Evolutionary conservation across 2,888 invertebrate genomes (phyloP).

Genomic region (Epistrophe eligans): DNA sequence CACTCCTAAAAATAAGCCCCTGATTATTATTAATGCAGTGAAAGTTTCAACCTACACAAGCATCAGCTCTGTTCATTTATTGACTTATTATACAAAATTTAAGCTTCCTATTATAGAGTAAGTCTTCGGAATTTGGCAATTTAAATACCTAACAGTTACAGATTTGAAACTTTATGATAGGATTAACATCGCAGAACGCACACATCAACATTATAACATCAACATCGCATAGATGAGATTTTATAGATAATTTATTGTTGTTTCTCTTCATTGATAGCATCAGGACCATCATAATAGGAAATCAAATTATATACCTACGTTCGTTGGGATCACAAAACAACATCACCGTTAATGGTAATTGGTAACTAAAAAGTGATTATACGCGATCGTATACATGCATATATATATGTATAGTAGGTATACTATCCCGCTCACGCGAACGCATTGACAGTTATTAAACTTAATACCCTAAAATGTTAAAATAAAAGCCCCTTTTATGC

Average conservation of each 20-base stretch:
- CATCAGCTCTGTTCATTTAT: neutral
- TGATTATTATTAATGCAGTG: neutral
- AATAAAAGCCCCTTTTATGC: conserved; percentile 45
- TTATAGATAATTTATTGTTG: neutral
- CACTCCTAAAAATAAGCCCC: neutral
- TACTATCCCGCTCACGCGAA: conserved; percentile 3
- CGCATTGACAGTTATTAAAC: conserved; percentile 26
- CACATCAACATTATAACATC: neutral
- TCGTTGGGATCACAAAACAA: neutral
- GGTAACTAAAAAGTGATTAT: conserved; percentile 16
- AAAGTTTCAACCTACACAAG: neutral
- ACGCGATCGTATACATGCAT: neutral
- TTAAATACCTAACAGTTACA: neutral
- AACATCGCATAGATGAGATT: neutral
- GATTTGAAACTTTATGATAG: neutral
- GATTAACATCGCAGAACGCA: neutral
- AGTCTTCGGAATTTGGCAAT: neutral
- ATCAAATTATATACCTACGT: neutral
- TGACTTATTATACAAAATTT: neutral
- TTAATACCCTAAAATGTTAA: conserved; percentile 31
- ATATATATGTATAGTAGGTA: neutral
- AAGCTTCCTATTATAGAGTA: neutral
- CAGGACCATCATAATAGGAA: neutral
- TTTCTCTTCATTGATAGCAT: neutral
- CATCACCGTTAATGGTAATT: conserved; percentile 6